Base-by-base conservation (phyloP, 1,140 invertebrate genomes). In the Aphaenogaster floridana region DNA sequence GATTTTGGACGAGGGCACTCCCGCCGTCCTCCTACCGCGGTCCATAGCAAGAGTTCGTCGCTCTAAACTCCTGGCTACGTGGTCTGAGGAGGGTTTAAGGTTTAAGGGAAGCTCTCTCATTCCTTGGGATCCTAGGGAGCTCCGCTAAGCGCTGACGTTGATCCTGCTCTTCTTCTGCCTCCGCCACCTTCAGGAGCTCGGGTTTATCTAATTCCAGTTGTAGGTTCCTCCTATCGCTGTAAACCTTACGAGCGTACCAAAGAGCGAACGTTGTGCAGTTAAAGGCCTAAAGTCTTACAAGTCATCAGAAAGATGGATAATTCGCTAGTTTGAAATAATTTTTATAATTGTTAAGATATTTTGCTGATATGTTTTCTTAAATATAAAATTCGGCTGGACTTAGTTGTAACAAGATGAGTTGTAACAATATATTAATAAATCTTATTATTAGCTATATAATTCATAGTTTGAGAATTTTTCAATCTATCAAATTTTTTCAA, bases 121-220 rank as follows among this genome's bases (percentile, higher is more conserved):
- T 93, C 90, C 93, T 93, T 91, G 90, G 91, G 92, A 93, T 93
- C 92, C 92, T 91, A 92, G 89, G 86, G 90, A 93, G 92, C 92
- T 90, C 90, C 88, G 93, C 93, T 94, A 94, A 95, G 94, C 92
- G 92, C 93, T 93, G 91, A 92, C 90, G 93, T 91, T 94, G 94
- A 95, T 95, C 94, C 95, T 89, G 92, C 92, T 93, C 92, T 93
- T 92, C 91, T 93, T 92, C 87, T 89, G 85, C 91, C 78, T 87
- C 90, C 71, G 69, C 72, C 42, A 79, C 84, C 84, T 87, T 92
- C 92, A 93, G 92, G 87, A 94, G 92, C 89, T 91, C 88, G 86
- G 92, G 93, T 94, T 94, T 93, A 94, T 95, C 94, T 94, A 95
- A 95, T 95, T 94, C 93, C 90, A 93, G 90, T 93, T 94, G 92